Evolutionary conservation across 1,140 invertebrate genomes (phyloP), one percentile per base, ranked within the genome.

Genomic region (Scaptodrosophila lebanonensis): DNA sequence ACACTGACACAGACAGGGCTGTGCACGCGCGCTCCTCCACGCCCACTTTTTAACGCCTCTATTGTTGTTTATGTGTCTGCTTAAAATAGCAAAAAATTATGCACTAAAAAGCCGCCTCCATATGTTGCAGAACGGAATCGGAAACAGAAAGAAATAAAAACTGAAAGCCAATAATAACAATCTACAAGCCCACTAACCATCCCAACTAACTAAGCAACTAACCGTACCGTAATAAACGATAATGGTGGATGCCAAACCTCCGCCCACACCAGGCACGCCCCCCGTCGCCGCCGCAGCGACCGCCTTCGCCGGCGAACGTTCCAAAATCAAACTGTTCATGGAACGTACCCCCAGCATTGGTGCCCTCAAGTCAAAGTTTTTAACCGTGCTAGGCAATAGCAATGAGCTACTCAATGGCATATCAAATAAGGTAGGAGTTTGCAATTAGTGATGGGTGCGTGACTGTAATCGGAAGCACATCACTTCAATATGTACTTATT

Each of bases 321-420:
- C 85, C 3, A 86, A 86, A 66, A 86, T 88, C 40, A 88, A 87
- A 75, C 66, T 79, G 30, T 85, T 88, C 47, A 87, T 88, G 85
- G 86, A 76, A 17, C 70, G 85, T 2, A 87, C 87, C 1, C 87
- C 87, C 38, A 86, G 84, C 29, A 87, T 85, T 51, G 84, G 84
- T 3, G 79, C 87, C 29, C 59, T 88, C 8, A 88, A 87, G 60
- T 86, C 87, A 20, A 87, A 88, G 63, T 87, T 88, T 62, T 54
- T 88, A 33, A 87, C 87, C 3, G 87, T 88, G 36, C 65, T 88
- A 12, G 87, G 87, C 15, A 88, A 87, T 54, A 88, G 87, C 53
- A 88, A 87, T 32, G 87, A 88, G 54, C 66, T 88, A 38, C 77
- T 88, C 20, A 88, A 85, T 44, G 87, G 86, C 18, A 84, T 88